Evolutionary conservation across 37 sponge, comb jelly and placozoan species (phyloP).

Genomic region (Crambe crambe): DNA sequence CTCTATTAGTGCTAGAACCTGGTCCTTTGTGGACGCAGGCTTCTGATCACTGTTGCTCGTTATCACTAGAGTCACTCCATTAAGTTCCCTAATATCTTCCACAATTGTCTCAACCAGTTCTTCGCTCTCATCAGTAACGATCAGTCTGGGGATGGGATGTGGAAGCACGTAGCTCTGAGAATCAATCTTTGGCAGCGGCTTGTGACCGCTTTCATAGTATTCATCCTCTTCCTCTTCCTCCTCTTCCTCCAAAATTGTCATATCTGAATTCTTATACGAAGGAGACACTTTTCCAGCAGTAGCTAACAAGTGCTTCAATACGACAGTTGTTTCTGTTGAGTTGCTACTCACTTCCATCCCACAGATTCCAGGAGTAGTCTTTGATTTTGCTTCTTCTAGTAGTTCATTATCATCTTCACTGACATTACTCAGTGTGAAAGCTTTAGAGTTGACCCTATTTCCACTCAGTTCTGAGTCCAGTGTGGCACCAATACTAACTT

Average conservation of each 20-base stretch:
- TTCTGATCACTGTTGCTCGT: too few relatives aligned
- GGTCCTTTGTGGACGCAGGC: neutral
- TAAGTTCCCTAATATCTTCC: neutral
- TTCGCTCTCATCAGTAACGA: conserved; percentile 1
- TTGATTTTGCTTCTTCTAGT: neutral
- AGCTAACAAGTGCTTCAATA: conserved; percentile 11
- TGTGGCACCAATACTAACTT: neutral
- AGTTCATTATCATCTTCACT: neutral
- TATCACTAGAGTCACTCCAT: neutral
- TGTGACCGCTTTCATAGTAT: neutral
- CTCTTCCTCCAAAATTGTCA: conserved; percentile 5
- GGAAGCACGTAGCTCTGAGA: neutral
- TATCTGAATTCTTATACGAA: neutral
- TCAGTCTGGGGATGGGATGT: neutral
- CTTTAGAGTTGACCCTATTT: neutral
- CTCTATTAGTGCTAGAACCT: neutral
- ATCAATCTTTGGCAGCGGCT: neutral
- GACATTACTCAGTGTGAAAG: neutral
- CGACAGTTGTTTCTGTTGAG: conserved; percentile 6
- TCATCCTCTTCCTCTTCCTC: neutral
- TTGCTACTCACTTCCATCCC: conserved; percentile 13
- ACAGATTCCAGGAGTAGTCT: neutral
- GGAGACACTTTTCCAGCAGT: neutral
- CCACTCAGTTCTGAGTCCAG: neutral
- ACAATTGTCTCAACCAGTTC: neutral